Evolutionary conservation across 2,113 vertebrate genomes (phyloP).

Genomic region (Mesocricetus auratus): DNA sequence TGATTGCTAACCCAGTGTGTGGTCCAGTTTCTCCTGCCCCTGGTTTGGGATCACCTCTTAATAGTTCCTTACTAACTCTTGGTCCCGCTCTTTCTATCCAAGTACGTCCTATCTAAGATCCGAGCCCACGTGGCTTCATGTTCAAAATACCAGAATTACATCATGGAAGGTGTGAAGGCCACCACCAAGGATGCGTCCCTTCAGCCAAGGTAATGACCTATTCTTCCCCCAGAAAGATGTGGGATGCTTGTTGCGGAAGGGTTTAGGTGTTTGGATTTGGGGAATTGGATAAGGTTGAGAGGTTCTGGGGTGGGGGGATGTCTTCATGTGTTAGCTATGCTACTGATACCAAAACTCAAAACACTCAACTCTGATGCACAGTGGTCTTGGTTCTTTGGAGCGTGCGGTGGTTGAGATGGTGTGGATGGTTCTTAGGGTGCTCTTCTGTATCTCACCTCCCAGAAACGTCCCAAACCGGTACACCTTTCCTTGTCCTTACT

Average conservation of each 20-base stretch:
- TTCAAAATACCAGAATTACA: slow-evolving; percentile 96
- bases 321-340: neutral
- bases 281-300: neutral
- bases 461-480: slow-evolving; percentile 96
- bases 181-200: slow-evolving; percentile 92
- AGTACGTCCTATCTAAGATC: slow-evolving; percentile 96
- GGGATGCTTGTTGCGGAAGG: neutral
- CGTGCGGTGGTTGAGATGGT: neutral
- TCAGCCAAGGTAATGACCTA: slow-evolving; percentile 88
- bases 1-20: neutral
- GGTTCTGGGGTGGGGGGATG: neutral
- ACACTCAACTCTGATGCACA: too few relatives aligned
- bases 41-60: neutral
- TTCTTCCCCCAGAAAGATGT: neutral
- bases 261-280: neutral
- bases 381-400: neutral
- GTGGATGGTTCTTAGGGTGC: neutral
- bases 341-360: neutral
- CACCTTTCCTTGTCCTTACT: slow-evolving; percentile 97
- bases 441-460: slow-evolving; percentile 22
- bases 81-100: slow-evolving; percentile 58
- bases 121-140: slow-evolving; percentile 93
- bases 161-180: slow-evolving; percentile 96
- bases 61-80: slow-evolving; percentile 51
- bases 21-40: neutral